Percentiles rank a stretch among this genome's conserved stretches.
Evolutionary conservation across 2,888 invertebrate genomes (phyloP).

Genomic region (Troglohyphantes excavatus): DNA sequence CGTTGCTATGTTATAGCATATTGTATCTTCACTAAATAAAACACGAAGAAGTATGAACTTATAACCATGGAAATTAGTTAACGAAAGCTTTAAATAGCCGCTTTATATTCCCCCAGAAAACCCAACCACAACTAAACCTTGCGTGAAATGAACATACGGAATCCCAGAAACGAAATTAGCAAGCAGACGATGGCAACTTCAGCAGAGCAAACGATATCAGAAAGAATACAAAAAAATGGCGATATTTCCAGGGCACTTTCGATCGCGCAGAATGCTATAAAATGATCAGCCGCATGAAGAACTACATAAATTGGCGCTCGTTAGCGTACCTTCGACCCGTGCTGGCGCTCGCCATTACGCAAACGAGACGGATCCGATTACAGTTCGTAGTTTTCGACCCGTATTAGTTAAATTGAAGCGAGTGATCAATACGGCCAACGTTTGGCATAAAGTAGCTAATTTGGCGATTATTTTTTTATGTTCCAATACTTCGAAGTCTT

Average conservation of each 20-base stretch:
- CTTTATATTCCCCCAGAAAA: background rate
- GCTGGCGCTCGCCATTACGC: slow-evolving; percentile 7
- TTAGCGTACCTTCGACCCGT: background rate
- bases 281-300: slow-evolving; percentile 18
- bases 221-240: background rate
- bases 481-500: too few species aligned
- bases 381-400: background rate
- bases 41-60: too few species aligned
- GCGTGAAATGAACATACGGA: slow-evolving; percentile 57
- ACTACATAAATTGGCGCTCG: slow-evolving; percentile 19
- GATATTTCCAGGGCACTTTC: slow-evolving; percentile 3
- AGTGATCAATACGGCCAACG: too few species aligned
- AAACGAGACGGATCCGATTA: background rate
- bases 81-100: too few species aligned
- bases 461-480: too few species aligned
- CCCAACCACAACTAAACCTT: slow-evolving; percentile 43
- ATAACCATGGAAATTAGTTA: too few species aligned
- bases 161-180: slow-evolving; percentile 27
- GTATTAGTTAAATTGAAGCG: slow-evolving; percentile 22
- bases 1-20: too few species aligned
- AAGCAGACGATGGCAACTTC: slow-evolving; percentile 4
- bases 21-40: too few species aligned
- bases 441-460: too few species aligned
- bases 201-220: background rate
- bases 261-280: background rate